Conservation (phyloP, 1,140 invertebrate species). For the Globodera ellingtonae region DNA sequence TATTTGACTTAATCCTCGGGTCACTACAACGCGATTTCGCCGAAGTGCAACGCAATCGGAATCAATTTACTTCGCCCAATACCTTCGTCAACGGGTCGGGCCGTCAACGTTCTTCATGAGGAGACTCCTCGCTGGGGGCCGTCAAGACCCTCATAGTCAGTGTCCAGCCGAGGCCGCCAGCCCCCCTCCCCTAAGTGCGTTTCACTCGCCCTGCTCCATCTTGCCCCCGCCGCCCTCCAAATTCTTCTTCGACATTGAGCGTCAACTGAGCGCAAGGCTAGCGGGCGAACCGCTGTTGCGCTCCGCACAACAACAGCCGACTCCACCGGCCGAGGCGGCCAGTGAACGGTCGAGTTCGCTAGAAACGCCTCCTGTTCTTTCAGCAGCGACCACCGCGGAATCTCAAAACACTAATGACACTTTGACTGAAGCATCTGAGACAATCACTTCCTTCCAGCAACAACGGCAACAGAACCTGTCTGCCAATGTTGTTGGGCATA, state of each 20-base stretch:
- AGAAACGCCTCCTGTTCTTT: not conserved
- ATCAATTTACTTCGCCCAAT: not conserved
- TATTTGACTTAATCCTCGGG: not conserved
- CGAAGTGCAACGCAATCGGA: not conserved
- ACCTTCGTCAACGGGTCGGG: not conserved
- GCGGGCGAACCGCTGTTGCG: conserved; percentile 8
- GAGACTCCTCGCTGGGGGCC: conserved; percentile 28
- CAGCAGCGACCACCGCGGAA: not conserved
- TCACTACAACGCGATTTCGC: not conserved
- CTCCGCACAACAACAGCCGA: not conserved
- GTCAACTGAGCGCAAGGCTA: conserved; percentile 27
- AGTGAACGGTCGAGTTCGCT: not conserved
- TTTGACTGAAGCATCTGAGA: not conserved
- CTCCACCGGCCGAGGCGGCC: conserved; percentile 9
- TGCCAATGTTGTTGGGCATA: not conserved
- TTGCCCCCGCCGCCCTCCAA: conserved; percentile 14
- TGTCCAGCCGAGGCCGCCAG: conserved; percentile 34
- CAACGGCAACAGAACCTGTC: not conserved
- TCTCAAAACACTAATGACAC: not conserved
- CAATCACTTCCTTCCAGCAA: not conserved
- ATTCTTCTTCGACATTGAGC: conserved; percentile 26
- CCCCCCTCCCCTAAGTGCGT: conserved; percentile 23
- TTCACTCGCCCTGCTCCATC: conserved; percentile 18
- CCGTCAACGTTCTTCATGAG: conserved; percentile 20
- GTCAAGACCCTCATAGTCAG: conserved; percentile 24